Percentiles rank a stretch among this genome's conserved stretches.
These are phyloP conservation scores for Neoniphon sammara DNA, from an alignment of 2,797 vertebrate species.

Conservation along the genomic window DNA sequence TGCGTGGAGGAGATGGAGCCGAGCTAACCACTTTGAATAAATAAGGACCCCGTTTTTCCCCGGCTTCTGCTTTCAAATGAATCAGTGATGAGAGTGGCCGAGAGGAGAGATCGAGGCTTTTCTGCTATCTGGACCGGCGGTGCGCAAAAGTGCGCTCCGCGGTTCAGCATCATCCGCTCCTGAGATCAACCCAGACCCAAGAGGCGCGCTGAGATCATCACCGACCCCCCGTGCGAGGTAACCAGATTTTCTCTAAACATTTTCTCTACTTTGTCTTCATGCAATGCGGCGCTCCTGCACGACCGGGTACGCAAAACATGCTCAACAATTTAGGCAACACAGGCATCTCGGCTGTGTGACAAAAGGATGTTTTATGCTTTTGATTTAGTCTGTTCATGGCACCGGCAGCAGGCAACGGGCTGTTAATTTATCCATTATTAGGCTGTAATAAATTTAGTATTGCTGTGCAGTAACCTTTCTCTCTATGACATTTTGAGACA, in stretches of 20 bases:
- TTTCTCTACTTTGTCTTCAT: slow-evolving; percentile 31
- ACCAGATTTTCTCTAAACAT: slow-evolving; percentile 49
- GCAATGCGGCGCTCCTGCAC: not conserved
- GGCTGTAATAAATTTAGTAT: slow-evolving; percentile 21
- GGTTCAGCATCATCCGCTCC: slow-evolving; percentile 58
- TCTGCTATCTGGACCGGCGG: slow-evolving; percentile 60
- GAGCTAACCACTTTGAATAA: slow-evolving; percentile 56
- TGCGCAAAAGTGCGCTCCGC: slow-evolving; percentile 67
- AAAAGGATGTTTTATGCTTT: slow-evolving; percentile 32
- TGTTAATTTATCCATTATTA: slow-evolving; percentile 49
- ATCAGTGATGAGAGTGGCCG: slow-evolving; percentile 84
- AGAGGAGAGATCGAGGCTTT: slow-evolving; percentile 57
- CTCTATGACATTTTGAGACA: slow-evolving; percentile 25
- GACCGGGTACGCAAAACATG: not conserved
- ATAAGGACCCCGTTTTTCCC: slow-evolving; percentile 45
- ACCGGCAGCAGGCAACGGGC: not conserved
- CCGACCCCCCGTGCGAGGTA: slow-evolving; percentile 70
- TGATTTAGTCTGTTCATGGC: slow-evolving; percentile 8
- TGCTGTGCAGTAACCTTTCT: slow-evolving; percentile 21
- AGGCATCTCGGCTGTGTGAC: slow-evolving; percentile 27
- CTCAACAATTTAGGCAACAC: slow-evolving; percentile 10
- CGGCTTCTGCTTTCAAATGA: slow-evolving; percentile 76
- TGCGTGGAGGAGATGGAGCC: slow-evolving; percentile 55
- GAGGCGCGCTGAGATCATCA: slow-evolving; percentile 59
- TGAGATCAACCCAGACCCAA: slow-evolving; percentile 59